Evolutionary conservation across 2,113 vertebrate species (phyloP).

Genomic region (Crotalus viridis): DNA sequence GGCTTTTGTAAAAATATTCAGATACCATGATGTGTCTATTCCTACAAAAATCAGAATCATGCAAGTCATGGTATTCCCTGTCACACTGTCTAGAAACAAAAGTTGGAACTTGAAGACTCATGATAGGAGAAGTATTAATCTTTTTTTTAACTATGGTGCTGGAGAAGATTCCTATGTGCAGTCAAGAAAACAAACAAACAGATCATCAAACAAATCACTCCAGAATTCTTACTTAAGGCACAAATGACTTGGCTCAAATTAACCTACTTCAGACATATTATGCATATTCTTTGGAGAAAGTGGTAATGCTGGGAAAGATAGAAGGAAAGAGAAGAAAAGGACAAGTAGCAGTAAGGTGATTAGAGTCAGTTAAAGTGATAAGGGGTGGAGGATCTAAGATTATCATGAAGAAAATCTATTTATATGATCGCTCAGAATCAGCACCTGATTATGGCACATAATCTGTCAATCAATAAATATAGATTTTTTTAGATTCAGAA

Average conservation of each 20-base stretch:
- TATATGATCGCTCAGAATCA: not conserved
- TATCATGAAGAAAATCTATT: not conserved
- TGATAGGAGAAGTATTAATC: not conserved
- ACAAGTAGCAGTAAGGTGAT: not conserved
- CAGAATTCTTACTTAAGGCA: not conserved
- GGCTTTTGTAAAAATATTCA: not conserved
- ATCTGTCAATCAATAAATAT: not conserved
- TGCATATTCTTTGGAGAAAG: not conserved
- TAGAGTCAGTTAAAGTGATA: not conserved
- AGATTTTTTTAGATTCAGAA: not conserved
- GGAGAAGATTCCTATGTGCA: not conserved
- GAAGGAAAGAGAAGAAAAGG: not conserved
- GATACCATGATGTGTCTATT: not conserved
- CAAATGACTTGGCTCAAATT: not conserved
- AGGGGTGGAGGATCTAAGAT: not conserved
- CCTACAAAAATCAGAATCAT: not conserved
- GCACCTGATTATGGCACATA: not conserved
- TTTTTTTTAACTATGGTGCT: not conserved
- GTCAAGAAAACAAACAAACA: not conserved
- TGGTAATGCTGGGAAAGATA: not conserved
- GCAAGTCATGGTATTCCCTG: not conserved
- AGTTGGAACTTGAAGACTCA: not conserved
- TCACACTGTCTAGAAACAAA: not conserved
- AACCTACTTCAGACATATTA: not conserved
- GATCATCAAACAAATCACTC: not conserved